Percentiles rank a stretch among this genome's conserved stretches.
phyloP scores from a whole-genome alignment of 2,888 invertebrate species.

The Neocrepidodera transversa region DNA sequence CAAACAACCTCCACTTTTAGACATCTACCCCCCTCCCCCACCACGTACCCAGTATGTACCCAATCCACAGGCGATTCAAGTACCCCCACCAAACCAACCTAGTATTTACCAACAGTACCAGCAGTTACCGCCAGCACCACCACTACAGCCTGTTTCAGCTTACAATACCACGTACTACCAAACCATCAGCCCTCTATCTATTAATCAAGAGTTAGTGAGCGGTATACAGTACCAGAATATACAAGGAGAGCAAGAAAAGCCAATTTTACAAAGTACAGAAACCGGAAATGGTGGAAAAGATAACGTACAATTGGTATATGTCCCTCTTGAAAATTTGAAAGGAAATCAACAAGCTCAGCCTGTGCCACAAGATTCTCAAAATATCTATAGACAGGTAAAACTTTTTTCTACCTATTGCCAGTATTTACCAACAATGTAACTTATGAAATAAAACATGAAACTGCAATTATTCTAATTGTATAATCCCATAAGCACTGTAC shows the following conservation, averaged over 20 bases:
- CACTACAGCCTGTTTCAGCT: slow-evolving; percentile 35
- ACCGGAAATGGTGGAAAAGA: slow-evolving; percentile 57
- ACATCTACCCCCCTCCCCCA: slow-evolving; percentile 21
- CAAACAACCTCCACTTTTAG: slow-evolving; percentile 38
- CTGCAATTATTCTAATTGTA: no score
- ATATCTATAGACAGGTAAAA: slow-evolving; percentile 51
- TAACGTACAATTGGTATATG: slow-evolving; percentile 81
- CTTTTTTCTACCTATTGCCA: not conserved
- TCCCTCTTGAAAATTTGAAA: slow-evolving; percentile 71
- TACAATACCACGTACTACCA: slow-evolving; percentile 42
- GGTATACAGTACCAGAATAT: slow-evolving; percentile 33
- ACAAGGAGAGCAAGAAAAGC: not conserved
- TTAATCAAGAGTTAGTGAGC: slow-evolving; percentile 45
- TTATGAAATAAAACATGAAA: no score
- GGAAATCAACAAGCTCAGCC: slow-evolving; percentile 61
- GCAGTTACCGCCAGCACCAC: not conserved
- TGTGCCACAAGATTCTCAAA: slow-evolving; percentile 57
- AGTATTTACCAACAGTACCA: slow-evolving; percentile 45
- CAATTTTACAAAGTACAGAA: not conserved
- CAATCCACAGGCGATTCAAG: slow-evolving; percentile 24
- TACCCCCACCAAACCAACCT: slow-evolving; percentile 42
- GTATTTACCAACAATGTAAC: no score
- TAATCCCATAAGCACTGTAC: no score
- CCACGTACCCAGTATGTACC: slow-evolving; percentile 16
- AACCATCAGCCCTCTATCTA: slow-evolving; percentile 40